Evolutionary conservation across 2,888 invertebrate species (phyloP).

Genomic region (Plusia festucae): DNA sequence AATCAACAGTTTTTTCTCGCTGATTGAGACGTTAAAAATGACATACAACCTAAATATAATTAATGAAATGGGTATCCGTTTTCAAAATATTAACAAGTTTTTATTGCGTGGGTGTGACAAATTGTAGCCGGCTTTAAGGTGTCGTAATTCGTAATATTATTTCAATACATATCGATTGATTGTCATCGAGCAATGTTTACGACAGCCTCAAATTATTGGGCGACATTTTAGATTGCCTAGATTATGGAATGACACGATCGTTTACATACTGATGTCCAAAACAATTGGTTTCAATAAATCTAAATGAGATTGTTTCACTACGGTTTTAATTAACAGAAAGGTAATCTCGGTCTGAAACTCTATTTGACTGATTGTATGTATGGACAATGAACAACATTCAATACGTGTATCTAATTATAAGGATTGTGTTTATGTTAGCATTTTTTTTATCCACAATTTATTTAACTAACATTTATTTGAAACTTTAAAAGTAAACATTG

Average conservation of each 20-base stretch:
- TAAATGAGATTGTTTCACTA: no score
- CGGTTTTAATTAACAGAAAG: no score
- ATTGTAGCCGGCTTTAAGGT: conserved; percentile 35
- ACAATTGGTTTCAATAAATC: neutral
- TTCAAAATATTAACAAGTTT: conserved; percentile 66
- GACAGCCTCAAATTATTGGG: conserved; percentile 15
- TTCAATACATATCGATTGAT: conserved; percentile 35
- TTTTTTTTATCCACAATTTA: no score
- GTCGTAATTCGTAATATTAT: conserved; percentile 46
- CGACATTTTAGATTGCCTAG: conserved; percentile 15
- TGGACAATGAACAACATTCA: no score
- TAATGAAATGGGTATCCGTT: conserved; percentile 65
- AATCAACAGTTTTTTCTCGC: conserved; percentile 63
- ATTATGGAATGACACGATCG: conserved; percentile 13
- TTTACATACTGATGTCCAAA: neutral
- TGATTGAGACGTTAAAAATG: conserved; percentile 67
- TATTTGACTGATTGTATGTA: no score
- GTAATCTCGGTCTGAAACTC: no score
- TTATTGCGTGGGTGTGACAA: conserved; percentile 70
- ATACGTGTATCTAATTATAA: no score
- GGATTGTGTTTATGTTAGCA: no score
- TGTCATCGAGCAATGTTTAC: conserved; percentile 32
- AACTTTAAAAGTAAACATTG: neutral
- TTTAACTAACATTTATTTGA: neutral
- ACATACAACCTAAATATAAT: conserved; percentile 65